Base-by-base conservation (phyloP, 2,113 vertebrate genomes). In the Cryptotis parvus region DNA sequence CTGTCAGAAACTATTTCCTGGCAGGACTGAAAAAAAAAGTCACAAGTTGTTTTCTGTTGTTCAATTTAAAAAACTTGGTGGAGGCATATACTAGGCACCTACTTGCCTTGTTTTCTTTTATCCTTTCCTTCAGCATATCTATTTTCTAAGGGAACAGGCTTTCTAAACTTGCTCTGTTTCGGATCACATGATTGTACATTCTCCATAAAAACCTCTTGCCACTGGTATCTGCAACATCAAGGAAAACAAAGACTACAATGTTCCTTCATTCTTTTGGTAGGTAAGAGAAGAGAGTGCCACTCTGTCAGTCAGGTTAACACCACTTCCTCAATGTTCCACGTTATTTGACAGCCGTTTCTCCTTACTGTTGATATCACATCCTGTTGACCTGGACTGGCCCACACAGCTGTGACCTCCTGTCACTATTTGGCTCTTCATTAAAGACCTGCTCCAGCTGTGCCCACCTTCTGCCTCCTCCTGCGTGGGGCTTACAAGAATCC, bases 361-460 rank as follows among this genome's bases (percentile, higher is more conserved):
- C 29, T 83, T 10, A 58, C 70, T 73, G 55, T 49, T 45, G 52
- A 14, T 26, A 37, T 20, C n/a, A 26, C 9, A 8, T 3, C 27
- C 22, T 29, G 26, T 16, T 70, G 49, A 14, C 43, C 31, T 43
- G 66, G 79, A 31, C 73, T 9, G 14, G 37, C 33, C 65, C 31
- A 43, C 0, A 4, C 73, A 65, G 68, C 81, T 69, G 76, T 43
- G 18, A 35, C 81, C 27, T 49, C 52, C 74, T 37, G 68, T 80
- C 33, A 89, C 55, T 70, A 27, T 2, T 37, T 84, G 84, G 83
- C 52, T 92, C 22, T 66, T 75, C 55, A 85, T 83, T 84, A 86
- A 83, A 91, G 80, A 91, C 37, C 76, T 87, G 77, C 65, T 79
- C 70, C 81, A 75, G 77, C 45, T 76, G 85, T 75, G 69, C 43